These are phyloP conservation scores for Pantherophis alleghaniensis DNA, from an alignment of 2,797 vertebrate genomes.

Conservation along the genomic window DNA sequence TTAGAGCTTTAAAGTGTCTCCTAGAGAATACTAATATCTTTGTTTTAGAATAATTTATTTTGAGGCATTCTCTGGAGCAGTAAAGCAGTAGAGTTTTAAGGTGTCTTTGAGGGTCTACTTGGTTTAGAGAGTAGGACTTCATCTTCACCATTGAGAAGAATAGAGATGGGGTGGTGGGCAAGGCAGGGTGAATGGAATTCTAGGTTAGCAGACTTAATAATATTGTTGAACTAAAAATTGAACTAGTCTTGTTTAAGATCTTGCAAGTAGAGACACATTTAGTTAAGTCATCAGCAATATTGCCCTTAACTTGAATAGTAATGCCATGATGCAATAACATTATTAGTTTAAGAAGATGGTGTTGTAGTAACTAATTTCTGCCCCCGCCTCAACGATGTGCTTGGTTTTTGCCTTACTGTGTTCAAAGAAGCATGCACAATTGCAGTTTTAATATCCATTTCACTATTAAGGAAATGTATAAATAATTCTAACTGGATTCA, in stretches of 20 bases:
- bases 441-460: neutral
- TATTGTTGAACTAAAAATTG: neutral
- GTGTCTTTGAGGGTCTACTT: neutral
- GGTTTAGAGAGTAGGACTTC: neutral
- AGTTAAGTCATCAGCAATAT: neutral
- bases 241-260: neutral
- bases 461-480: neutral
- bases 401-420: neutral
- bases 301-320: neutral
- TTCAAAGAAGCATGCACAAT: neutral
- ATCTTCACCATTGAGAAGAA: neutral
- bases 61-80: neutral
- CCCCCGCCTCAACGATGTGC: neutral
- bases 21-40: neutral
- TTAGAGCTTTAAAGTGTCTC: neutral
- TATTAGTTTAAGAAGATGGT: neutral
- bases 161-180: neutral
- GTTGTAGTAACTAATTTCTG: neutral
- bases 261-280: neutral
- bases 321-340: neutral
- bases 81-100: neutral
- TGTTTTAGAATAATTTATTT: neutral
- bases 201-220: neutral
- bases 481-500: neutral
- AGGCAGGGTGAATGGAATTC: neutral